These are phyloP conservation scores for Heliocidaris erythrogramma DNA, from an alignment of 35 echinoderm and acorn worm genomes.

Conservation along the genomic window DNA sequence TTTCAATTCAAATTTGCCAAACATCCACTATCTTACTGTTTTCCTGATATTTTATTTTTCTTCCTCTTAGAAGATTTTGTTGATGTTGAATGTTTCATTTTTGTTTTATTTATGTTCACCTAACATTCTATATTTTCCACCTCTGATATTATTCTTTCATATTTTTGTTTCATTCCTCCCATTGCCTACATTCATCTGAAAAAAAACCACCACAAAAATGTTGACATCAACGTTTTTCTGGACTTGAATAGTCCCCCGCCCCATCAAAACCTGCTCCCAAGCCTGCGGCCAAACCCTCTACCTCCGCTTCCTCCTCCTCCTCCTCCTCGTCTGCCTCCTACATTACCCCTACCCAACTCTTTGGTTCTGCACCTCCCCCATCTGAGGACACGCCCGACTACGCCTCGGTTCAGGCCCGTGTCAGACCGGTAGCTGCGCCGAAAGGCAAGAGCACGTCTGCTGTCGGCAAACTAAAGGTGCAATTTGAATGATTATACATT, in stretches of 20 bases:
- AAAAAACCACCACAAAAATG: not conserved
- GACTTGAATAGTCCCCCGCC: slow-evolving; percentile 14
- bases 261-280: slow-evolving; percentile 1
- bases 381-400: slow-evolving; percentile 19
- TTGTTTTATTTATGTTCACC: not conserved
- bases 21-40: not conserved
- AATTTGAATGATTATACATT: not conserved
- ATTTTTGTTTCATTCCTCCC: not conserved
- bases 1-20: not conserved
- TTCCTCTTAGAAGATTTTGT: no score
- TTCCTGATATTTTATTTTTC: not conserved
- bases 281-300: not conserved
- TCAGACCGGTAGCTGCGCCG: slow-evolving; percentile 23
- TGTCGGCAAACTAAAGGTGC: slow-evolving; percentile 50
- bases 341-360: slow-evolving; percentile 29
- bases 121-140: not conserved
- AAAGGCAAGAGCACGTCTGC: not conserved
- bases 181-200: not conserved
- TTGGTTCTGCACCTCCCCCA: not conserved
- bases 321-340: slow-evolving; percentile 4
- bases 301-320: not conserved
- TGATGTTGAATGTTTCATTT: not conserved
- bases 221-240: not conserved
- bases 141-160: not conserved
- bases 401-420: not conserved